Evolutionary conservation across 2,113 vertebrate genomes (phyloP).

Genomic region (Pollachius pollachius): DNA sequence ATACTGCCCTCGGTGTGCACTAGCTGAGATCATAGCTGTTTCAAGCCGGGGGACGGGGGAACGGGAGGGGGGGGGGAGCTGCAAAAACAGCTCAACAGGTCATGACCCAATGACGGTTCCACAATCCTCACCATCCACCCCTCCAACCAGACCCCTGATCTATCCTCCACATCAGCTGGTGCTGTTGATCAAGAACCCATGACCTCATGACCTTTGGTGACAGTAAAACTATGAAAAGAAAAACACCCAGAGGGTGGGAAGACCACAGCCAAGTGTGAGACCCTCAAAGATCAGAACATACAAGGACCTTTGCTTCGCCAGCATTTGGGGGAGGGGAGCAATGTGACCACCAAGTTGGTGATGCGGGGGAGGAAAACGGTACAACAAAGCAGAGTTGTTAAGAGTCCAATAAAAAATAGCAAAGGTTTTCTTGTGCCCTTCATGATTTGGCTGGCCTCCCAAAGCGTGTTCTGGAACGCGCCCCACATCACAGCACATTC

Average conservation of each 20-base stretch:
- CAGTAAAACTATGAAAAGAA: constrained; percentile 69
- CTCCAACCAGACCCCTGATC: constrained; percentile 13
- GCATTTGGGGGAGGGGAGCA: background rate
- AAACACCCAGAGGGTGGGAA: constrained; percentile 44
- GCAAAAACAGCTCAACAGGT: constrained; percentile 24
- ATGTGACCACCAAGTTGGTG: background rate
- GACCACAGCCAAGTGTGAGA: constrained; percentile 62
- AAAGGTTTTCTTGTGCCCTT: constrained; percentile 55
- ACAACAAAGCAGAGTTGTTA: constrained; percentile 39
- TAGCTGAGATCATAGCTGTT: background rate
- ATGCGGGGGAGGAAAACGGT: background rate
- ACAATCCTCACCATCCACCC: constrained; percentile 4
- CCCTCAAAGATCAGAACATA: constrained; percentile 25
- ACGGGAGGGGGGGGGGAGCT: constrained; percentile 21
- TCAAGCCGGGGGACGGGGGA: background rate
- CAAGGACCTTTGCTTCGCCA: background rate
- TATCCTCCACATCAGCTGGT: constrained; percentile 67
- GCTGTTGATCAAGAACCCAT: constrained; percentile 61
- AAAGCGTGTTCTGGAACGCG: no score
- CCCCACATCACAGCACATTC: no score
- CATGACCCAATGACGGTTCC: constrained; percentile 18
- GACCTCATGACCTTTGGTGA: constrained; percentile 53
- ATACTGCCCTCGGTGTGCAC: background rate
- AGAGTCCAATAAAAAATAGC: no score
- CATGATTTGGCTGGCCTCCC: constrained; percentile 8